Conservation (phyloP, 2,888 invertebrate genomes). For the Brachypalpus laphriformis region DNA sequence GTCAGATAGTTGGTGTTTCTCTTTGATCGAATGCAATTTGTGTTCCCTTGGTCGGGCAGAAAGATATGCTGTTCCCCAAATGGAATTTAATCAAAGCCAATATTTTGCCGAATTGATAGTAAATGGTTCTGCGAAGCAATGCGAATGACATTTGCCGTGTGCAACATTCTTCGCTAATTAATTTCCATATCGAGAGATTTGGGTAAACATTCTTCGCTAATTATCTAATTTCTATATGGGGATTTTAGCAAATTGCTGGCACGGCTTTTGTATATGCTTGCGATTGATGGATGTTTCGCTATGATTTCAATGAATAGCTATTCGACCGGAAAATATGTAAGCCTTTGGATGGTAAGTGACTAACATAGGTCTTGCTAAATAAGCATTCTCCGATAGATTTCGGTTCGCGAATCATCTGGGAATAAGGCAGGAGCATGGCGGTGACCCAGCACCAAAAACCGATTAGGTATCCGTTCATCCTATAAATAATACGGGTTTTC, state of each 20-base stretch:
- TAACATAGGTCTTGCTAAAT: no score
- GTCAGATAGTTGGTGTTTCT: constrained; percentile 52
- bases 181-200: constrained; percentile 31
- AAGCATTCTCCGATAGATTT: no score
- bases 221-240: constrained; percentile 14
- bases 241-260: constrained; percentile 1
- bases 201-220: constrained; percentile 32
- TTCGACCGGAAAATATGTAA: no score
- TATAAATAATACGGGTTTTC: no score
- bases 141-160: constrained; percentile 23
- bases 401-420: no score
- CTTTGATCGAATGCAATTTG: constrained; percentile 63
- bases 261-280: no score
- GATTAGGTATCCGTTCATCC: no score
- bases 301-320: no score
- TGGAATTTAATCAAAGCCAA: constrained; percentile 58
- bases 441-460: no score
- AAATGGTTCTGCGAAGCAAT: constrained; percentile 8
- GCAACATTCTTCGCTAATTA: constrained; percentile 43
- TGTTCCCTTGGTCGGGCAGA: constrained; percentile 21
- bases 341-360: no score
- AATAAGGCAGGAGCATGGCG: no score
- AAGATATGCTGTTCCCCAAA: background rate
- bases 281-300: no score
- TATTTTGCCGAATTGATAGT: constrained; percentile 37